Percentiles rank a stretch among this genome's conserved stretches.
Conservation (phyloP, 2,797 vertebrate genomes). For the Spizella passerina region DNA sequence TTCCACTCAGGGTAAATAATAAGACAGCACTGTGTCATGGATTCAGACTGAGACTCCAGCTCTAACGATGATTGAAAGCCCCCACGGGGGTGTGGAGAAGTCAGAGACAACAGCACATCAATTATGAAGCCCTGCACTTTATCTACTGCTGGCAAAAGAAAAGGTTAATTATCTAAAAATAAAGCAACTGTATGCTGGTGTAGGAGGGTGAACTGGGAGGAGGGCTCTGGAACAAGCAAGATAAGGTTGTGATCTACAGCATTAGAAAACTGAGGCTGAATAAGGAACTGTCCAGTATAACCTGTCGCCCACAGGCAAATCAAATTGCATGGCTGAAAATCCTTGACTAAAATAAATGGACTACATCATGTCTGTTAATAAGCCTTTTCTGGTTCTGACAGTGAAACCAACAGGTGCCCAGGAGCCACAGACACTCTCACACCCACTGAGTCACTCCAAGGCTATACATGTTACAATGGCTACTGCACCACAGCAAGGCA, state of each 20-base stretch:
- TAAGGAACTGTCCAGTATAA: neutral
- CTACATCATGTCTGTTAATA: neutral
- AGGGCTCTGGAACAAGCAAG: neutral
- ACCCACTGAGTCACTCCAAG: neutral
- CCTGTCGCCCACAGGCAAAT: neutral
- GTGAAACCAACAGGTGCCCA: conserved; percentile 19
- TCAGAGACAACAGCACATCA: conserved; percentile 17
- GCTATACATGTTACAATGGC: neutral
- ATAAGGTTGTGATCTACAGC: neutral
- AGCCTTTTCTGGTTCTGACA: neutral
- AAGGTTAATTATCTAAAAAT: conserved; percentile 58
- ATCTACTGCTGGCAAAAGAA: conserved; percentile 15
- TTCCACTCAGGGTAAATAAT: neutral
- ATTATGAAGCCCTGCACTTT: conserved; percentile 20
- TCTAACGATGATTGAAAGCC: conserved; percentile 12
- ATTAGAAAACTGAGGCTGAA: neutral
- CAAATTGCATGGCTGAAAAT: neutral
- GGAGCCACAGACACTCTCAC: neutral
- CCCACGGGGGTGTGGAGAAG: neutral
- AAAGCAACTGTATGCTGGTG: neutral
- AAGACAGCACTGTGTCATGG: neutral
- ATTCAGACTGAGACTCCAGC: neutral
- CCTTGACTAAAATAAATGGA: neutral
- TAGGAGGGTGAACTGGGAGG: neutral
- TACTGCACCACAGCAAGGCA: neutral